Evolutionary conservation across 1,140 invertebrate species (phyloP).

Genomic region (Drosophila prosaltans): DNA sequence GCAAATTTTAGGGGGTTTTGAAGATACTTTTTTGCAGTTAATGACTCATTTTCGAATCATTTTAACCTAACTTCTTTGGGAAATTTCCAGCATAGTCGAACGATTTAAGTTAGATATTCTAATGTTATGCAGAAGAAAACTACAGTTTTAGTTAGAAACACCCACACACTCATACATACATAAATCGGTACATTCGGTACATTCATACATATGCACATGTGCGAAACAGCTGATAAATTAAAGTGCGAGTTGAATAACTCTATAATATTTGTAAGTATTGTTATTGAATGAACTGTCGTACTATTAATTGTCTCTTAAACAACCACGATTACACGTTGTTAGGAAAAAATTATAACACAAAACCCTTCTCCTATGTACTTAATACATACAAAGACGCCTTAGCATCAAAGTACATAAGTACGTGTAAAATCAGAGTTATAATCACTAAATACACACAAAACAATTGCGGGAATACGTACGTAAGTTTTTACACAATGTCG

Average conservation of each 20-base stretch:
- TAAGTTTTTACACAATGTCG: background rate
- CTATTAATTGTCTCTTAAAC: background rate
- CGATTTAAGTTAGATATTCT: too few species aligned
- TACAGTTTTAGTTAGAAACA: background rate
- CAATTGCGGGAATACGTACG: background rate
- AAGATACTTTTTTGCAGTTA: background rate
- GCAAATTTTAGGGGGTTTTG: background rate
- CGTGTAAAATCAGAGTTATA: background rate
- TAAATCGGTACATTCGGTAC: background rate
- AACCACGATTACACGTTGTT: background rate
- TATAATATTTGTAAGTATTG: background rate
- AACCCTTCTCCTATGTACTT: too few species aligned
- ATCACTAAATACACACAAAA: background rate
- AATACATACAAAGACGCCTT: background rate
- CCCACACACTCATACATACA: background rate
- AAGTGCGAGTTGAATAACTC: background rate
- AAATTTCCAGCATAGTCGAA: too few species aligned
- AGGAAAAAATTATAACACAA: too few species aligned
- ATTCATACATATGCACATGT: conserved; percentile 15
- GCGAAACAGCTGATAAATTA: conserved; percentile 7
- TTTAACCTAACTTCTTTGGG: background rate
- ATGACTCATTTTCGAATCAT: background rate
- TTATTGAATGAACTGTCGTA: background rate
- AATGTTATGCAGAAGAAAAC: background rate
- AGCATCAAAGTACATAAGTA: background rate